Base-by-base conservation (phyloP, 2,888 invertebrate genomes). In the Epinotia brunnichana region DNA sequence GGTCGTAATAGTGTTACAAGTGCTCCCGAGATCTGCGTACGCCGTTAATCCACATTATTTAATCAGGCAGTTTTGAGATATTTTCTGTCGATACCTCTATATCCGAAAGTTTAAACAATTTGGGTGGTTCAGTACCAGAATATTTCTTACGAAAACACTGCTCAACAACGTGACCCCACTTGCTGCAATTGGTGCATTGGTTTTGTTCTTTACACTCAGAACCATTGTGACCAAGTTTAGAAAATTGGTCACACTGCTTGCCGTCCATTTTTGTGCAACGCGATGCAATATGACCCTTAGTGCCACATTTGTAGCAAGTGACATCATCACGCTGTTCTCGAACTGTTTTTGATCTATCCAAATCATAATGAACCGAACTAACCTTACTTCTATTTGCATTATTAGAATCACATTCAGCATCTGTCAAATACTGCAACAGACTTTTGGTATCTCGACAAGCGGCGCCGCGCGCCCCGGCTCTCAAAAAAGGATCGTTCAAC, bases 1-100 rank as follows among this genome's bases (percentile, higher is more conserved):
- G 2, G 39, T 48, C 1, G 60, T 69, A 21, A 69, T 69, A 19
- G 68, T 69, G 21, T 69, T 69, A n/a, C n/a, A n/a, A n/a, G n/a
- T n/a, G n/a, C n/a, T n/a, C n/a, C n/a, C n/a, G n/a, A n/a, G n/a
- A n/a, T n/a, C n/a, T n/a, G n/a, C n/a, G n/a, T n/a, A n/a, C n/a
- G n/a, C n/a, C n/a, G n/a, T n/a, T n/a, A n/a, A 10, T 57, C 15
- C 2, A 56, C n/a, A 17, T 59, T 19, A 15, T 67, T 67, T 1
- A 48, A 29, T 1, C 13, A 13, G 5, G 48, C 59, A 7, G 2
- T 24, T 59, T 48, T 59, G 24, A 59, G 59, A 59, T 59, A 68
- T 59, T 68, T 59, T 48, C 67, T 44, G 59, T 68, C 59, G 35
- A 48, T 29, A 57, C 59, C 48, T 68, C 67, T 17, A 68, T 10